Evolutionary conservation across 2,113 vertebrate species (phyloP), one percentile per base, ranked within the genome.

Genomic region (Cyprinus carpio): DNA sequence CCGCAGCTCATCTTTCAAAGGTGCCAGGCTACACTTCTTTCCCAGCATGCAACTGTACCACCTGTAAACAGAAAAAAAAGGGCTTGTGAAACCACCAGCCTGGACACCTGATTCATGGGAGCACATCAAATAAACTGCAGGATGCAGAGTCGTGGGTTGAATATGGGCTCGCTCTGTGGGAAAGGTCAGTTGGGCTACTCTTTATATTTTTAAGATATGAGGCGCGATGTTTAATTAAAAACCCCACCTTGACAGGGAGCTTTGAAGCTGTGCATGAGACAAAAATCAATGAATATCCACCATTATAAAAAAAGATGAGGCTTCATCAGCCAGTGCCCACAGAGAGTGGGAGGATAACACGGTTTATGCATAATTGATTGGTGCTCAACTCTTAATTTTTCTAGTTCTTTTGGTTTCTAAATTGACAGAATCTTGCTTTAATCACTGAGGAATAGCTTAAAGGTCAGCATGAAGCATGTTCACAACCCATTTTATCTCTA

Each of bases 41-140:
- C 98, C 98, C 94, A 99, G 92, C 98, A 99, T 99, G 91, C 98
- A 99, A 90, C 98, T 99, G 91, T 99, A 99, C 98, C 98, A 99
- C 85, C 98, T 99, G 95, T 89, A 90, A 86, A 87, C 86, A 91
- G 31, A 89, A 69, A 76, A 60, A 85, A 62, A 85, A 54, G 71
- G 51, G 77, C 84, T 65, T 91, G 49, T 72, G 81, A 85, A 67
- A 40, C 49, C 49, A 27, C 20, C 27, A 23, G 74, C 29, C 31
- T 20, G 27, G 16, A 86, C 12, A 40, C 10, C 27, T 11, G 46
- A 83, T 69, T 56, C 27, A 40, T 29, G 40, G 60, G 80, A 85
- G 81, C 31, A 91, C 89, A 90, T 92, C 88, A 91, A 91, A 92
- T 23, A 27, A 83, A 43, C 75, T 12, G 15, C 83, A 37, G 64